Evolutionary conservation across 1,140 invertebrate species (phyloP).

Genomic region (Trichonephila clavipes): DNA sequence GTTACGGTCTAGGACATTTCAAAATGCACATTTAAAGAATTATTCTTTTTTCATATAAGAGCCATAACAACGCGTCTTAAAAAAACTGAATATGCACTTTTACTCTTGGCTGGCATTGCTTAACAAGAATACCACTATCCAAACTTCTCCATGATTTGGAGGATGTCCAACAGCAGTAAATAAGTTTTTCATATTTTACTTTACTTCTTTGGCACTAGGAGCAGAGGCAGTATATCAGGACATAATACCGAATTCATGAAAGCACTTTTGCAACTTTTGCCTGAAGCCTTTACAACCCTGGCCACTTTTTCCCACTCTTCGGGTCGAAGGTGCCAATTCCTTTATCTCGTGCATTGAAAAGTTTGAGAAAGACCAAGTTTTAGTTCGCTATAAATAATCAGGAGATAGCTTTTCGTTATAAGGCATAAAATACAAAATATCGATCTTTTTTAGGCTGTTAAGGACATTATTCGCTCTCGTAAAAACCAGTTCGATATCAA

Average conservation of each 20-base stretch:
- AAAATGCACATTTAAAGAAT: background rate
- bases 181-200: background rate
- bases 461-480: slow-evolving; percentile 28
- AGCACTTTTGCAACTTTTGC: slow-evolving; percentile 8
- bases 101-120: background rate
- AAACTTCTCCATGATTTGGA: background rate
- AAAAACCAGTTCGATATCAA: slow-evolving; percentile 12
- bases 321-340: slow-evolving; percentile 17
- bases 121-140: background rate
- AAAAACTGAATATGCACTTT: too few relatives aligned
- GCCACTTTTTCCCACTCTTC: background rate
- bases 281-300: background rate
- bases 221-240: background rate
- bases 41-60: background rate
- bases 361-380: slow-evolving; percentile 21
- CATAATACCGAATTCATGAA: slow-evolving; percentile 10
- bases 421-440: slow-evolving; percentile 46
- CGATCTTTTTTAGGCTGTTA: slow-evolving; percentile 29
- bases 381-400: slow-evolving; percentile 36
- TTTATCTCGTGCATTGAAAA: slow-evolving; percentile 32
- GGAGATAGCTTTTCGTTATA: slow-evolving; percentile 48
- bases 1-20: background rate
- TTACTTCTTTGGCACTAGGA: background rate
- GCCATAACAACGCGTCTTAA: background rate
- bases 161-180: slow-evolving; percentile 5